phyloP scores from a whole-genome alignment of 2,113 vertebrate species.

The Lota lota region DNA sequence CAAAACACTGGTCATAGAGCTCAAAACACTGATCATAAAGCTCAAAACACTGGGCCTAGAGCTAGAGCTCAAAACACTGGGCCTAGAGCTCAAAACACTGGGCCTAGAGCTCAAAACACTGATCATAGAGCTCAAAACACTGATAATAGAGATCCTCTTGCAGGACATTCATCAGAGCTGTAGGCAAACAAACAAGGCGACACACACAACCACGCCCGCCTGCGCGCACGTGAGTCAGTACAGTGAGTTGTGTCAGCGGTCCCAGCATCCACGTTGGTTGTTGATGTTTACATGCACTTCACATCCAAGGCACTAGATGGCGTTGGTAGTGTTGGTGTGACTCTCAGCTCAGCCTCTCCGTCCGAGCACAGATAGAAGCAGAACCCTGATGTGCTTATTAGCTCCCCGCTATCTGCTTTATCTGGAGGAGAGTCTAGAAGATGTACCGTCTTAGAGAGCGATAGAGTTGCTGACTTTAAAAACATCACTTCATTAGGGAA shows the following conservation, averaged over 20 bases:
- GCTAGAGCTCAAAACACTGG: not conserved
- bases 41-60: no score
- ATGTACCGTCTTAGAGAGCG: not conserved
- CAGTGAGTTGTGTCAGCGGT: not conserved
- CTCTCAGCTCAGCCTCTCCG: constrained; percentile 20
- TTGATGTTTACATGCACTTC: constrained; percentile 9
- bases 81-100: not conserved
- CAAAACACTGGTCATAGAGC: not conserved
- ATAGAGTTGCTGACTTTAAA: not conserved
- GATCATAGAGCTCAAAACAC: not conserved
- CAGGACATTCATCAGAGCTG: no score
- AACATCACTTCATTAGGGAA: no score
- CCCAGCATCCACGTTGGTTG: constrained; percentile 25
- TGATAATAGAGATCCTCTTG: not conserved
- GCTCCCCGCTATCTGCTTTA: no score
- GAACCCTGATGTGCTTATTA: not conserved
- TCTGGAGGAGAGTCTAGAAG: not conserved
- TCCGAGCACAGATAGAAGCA: constrained; percentile 8
- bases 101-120: not conserved
- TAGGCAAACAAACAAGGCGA: no score
- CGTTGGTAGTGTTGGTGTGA: constrained; percentile 48
- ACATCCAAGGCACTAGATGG: constrained; percentile 61
- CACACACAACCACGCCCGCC: no score
- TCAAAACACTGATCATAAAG: not conserved
- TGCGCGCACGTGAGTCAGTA: not conserved